Evolutionary conservation across 2,113 vertebrate genomes (phyloP).

Genomic region (Speoplatyrhinus poulsoni): DNA sequence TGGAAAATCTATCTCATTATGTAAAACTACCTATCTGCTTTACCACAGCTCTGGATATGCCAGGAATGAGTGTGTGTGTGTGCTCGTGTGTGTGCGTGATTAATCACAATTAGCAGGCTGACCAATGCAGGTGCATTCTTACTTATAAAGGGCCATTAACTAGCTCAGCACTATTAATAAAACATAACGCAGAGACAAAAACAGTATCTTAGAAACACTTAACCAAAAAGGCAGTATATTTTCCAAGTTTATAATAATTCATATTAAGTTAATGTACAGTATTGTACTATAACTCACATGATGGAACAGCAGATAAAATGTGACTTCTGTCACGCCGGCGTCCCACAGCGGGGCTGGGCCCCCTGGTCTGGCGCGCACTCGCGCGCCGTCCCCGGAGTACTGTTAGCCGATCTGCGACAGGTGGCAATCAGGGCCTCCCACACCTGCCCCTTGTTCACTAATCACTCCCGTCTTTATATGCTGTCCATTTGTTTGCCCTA

Average conservation of each 20-base stretch:
- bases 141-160: slow-evolving; percentile 63
- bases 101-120: slow-evolving; percentile 73
- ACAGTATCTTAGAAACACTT: slow-evolving; percentile 18
- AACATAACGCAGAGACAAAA: slow-evolving; percentile 57
- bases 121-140: slow-evolving; percentile 70
- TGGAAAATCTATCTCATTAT: background rate
- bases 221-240: slow-evolving; percentile 15
- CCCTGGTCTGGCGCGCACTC: too few relatives aligned
- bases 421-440: too few relatives aligned
- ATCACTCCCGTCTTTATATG: too few relatives aligned
- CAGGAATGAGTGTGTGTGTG: background rate
- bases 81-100: slow-evolving; percentile 39
- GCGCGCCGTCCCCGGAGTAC: too few relatives aligned
- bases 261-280: too few relatives aligned
- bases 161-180: slow-evolving; percentile 48
- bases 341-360: too few relatives aligned
- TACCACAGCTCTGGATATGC: background rate
- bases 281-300: background rate
- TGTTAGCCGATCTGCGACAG: too few relatives aligned
- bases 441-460: too few relatives aligned
- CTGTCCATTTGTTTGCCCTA: too few relatives aligned
- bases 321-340: background rate
- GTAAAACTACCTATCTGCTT: background rate
- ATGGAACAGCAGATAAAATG: slow-evolving; percentile 2
- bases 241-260: background rate